phyloP scores from a whole-genome alignment of 2,113 vertebrate species.

The Lophura nycthemera region DNA sequence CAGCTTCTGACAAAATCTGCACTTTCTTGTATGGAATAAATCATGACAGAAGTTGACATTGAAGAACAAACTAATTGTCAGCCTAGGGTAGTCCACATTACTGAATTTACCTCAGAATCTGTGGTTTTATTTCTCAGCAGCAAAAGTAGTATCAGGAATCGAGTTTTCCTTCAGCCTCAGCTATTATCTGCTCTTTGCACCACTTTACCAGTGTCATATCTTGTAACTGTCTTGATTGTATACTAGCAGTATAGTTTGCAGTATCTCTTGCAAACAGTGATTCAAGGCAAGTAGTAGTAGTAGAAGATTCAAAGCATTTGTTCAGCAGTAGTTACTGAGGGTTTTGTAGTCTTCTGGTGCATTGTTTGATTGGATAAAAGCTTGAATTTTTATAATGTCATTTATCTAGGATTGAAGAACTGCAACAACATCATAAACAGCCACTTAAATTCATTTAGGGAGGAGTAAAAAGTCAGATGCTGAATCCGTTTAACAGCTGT shows the following conservation, averaged over 20 bases:
- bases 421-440: neutral
- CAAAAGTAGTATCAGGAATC: neutral
- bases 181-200: neutral
- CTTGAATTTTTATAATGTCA: conserved; percentile 96
- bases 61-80: neutral
- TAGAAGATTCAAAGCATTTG: neutral
- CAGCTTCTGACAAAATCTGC: too few relatives aligned
- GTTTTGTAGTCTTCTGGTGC: conserved; percentile 98
- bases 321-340: conserved; percentile 86
- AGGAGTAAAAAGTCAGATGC: neutral
- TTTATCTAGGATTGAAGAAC: conserved; percentile 82
- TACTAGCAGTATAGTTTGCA: neutral
- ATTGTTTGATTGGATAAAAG: conserved; percentile 98
- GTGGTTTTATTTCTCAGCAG: neutral
- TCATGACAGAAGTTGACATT: neutral
- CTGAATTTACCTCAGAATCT: neutral
- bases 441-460: neutral
- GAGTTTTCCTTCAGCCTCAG: neutral
- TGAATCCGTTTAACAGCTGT: neutral
- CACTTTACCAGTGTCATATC: neutral
- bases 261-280: neutral
- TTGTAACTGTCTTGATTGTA: neutral
- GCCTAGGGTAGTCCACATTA: fast-evolving
- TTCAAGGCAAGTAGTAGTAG: neutral
- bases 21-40: neutral